Evolutionary conservation across 2,113 vertebrate species (phyloP).

Genomic region (Thomomys bottae): DNA sequence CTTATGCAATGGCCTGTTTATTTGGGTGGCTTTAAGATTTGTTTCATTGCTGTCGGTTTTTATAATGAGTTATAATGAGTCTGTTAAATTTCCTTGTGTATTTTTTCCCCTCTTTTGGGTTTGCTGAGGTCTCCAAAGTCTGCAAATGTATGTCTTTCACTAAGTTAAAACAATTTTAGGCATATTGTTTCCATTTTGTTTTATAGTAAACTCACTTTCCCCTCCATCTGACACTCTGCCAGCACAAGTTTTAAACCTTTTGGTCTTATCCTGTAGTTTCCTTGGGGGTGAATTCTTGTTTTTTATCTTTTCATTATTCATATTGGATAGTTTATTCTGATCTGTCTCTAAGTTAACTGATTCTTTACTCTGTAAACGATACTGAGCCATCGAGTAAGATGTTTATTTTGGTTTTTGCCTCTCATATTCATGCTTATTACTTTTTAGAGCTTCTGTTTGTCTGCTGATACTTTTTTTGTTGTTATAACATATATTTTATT

Average conservation of each 20-base stretch:
- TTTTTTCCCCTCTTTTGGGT: background rate
- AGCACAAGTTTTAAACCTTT: background rate
- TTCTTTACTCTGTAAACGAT: background rate
- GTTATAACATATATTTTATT: too few relatives aligned
- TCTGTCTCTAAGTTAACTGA: background rate
- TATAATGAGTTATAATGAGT: background rate
- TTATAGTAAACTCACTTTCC: background rate
- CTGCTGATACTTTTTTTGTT: background rate
- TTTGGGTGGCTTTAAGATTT: background rate
- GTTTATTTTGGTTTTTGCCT: conserved; percentile 14
- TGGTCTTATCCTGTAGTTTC: background rate
- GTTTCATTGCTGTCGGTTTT: conserved; percentile 1
- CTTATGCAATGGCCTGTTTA: background rate
- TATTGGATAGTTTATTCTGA: background rate
- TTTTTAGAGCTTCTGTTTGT: background rate
- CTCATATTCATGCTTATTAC: background rate
- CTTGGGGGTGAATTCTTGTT: background rate
- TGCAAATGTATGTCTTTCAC: background rate
- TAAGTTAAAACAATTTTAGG: background rate
- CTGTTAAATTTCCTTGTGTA: background rate
- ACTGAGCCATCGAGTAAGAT: background rate
- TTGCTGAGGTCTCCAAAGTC: background rate
- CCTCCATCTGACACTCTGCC: background rate
- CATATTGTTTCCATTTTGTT: background rate
- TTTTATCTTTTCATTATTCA: background rate